Conservation (phyloP, 2,113 vertebrate genomes). For the Coracopsis vasa region DNA sequence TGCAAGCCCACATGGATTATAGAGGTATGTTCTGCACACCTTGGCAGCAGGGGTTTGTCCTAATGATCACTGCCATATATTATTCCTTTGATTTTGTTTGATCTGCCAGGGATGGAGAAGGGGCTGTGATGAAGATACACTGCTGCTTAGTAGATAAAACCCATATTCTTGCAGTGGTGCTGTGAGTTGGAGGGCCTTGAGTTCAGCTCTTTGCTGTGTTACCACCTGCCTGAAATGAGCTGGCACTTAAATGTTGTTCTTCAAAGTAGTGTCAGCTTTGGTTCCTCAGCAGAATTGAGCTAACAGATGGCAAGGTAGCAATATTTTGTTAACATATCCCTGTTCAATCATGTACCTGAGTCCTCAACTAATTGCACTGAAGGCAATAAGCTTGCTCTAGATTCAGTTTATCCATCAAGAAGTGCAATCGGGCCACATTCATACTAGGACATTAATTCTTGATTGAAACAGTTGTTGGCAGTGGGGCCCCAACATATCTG, state of each 20-base stretch:
- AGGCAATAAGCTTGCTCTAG: not conserved
- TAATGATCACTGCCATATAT: not conserved
- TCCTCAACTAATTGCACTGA: not conserved
- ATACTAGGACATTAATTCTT: constrained; percentile 27
- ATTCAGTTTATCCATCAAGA: not conserved
- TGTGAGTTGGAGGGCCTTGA: not conserved
- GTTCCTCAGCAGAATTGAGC: not conserved
- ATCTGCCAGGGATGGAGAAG: not conserved
- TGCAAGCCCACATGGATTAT: constrained; percentile 93
- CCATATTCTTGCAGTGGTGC: not conserved
- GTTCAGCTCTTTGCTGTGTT: not conserved
- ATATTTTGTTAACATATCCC: not conserved
- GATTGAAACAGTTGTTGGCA: constrained; percentile 26
- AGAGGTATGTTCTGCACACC: constrained; percentile 73
- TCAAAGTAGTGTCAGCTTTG: not conserved
- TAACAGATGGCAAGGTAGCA: not conserved
- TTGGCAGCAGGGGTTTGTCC: not conserved
- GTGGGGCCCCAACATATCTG: not conserved
- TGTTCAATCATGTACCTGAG: not conserved
- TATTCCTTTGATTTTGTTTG: not conserved
- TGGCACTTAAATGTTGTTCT: not conserved
- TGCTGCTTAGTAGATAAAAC: not conserved
- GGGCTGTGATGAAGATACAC: not conserved
- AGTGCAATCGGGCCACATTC: not conserved
- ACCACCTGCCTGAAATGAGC: not conserved